phyloP scores from a whole-genome alignment of 2,113 vertebrate species.

The Daubentonia madagascariensis region DNA sequence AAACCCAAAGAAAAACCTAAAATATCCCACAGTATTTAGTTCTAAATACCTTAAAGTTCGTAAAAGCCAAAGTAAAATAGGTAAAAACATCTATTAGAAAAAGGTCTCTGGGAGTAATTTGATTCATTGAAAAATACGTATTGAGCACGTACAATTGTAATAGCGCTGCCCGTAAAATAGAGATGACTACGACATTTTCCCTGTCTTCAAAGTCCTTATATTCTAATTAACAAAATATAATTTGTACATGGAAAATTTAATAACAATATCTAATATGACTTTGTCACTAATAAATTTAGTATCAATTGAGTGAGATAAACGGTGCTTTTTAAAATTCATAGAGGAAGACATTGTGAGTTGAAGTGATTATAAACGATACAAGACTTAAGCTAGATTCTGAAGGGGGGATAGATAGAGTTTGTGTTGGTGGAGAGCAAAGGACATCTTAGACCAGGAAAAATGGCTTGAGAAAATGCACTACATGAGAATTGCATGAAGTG shows the following conservation, averaged over 20 bases:
- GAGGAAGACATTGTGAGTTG: background rate
- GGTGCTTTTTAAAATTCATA: background rate
- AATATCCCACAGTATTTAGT: background rate
- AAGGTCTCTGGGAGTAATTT: background rate
- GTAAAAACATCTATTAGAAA: background rate
- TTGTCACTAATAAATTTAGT: background rate
- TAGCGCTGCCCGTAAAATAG: background rate
- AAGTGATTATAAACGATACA: background rate
- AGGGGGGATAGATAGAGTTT: background rate
- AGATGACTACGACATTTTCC: background rate
- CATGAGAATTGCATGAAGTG: background rate
- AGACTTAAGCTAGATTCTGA: background rate
- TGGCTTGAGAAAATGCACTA: background rate
- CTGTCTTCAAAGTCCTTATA: background rate
- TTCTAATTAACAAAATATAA: background rate
- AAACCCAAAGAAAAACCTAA: background rate
- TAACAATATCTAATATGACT: background rate
- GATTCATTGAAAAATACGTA: background rate
- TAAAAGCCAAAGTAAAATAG: background rate
- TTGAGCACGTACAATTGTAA: background rate
- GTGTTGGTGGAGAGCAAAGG: background rate
- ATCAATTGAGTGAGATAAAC: background rate
- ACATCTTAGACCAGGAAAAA: background rate
- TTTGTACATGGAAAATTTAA: background rate
- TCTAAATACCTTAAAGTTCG: background rate